Percentiles rank a stretch among this genome's conserved stretches.
These are phyloP conservation scores for Choreutis nemorana DNA, from an alignment of 2,888 invertebrate genomes.

Conservation along the genomic window DNA sequence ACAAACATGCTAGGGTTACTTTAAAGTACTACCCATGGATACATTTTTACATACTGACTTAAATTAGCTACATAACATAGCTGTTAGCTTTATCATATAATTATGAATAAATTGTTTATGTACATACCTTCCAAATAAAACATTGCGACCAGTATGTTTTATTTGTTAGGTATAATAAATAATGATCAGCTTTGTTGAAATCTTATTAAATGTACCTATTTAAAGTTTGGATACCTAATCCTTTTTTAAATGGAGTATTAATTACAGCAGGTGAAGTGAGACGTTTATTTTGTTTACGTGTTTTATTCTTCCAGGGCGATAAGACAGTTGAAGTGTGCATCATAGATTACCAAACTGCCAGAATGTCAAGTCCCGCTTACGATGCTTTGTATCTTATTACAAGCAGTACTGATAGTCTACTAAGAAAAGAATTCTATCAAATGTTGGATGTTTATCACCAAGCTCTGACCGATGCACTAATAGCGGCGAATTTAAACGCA, in stretches of 20 bases:
- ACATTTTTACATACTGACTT: no score
- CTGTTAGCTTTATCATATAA: not conserved
- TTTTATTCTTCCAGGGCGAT: constrained; percentile 25
- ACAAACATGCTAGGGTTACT: no score
- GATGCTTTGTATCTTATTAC: constrained; percentile 42
- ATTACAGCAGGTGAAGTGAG: not conserved
- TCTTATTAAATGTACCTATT: no score
- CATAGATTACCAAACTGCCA: constrained; percentile 48
- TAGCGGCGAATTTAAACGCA: constrained; percentile 17
- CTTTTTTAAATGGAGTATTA: not conserved
- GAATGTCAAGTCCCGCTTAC: constrained; percentile 39
- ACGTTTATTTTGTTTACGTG: not conserved
- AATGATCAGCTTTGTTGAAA: no score
- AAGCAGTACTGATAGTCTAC: constrained; percentile 32
- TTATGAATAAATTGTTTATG: constrained; percentile 2
- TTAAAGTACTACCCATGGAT: no score
- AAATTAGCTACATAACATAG: not conserved
- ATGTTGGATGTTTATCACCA: constrained; percentile 34
- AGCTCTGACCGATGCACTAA: constrained; percentile 23
- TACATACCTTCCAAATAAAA: no score
- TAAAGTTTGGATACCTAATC: not conserved
- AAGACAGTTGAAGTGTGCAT: constrained; percentile 36
- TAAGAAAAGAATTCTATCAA: constrained; percentile 22
- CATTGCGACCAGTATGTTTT: no score
- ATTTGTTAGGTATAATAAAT: no score